Evolutionary conservation across 2,888 invertebrate species (phyloP), one percentile per base, ranked within the genome.

Genomic region (Argyresthia albistria): DNA sequence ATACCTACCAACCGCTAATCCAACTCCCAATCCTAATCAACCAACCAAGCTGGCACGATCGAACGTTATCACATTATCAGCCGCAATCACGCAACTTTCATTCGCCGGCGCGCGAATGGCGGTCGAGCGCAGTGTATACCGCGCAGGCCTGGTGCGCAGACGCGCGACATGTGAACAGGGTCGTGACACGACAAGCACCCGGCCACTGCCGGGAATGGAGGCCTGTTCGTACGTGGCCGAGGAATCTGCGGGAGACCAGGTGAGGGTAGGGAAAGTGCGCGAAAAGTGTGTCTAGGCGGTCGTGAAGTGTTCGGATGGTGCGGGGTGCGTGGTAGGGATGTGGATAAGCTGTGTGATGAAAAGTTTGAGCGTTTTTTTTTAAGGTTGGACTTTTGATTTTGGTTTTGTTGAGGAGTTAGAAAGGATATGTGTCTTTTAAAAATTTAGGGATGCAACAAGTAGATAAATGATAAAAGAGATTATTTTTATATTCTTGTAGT

Each of bases 221-320:
- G 69, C 82, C 80, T 84, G 83, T 74, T 77, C 78, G 70, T 74
- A 78, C 69, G 73, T 76, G 75, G 75, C 77, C 75, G 84, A 84
- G 82, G 82, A 84, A 77, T 77, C 80, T 63, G 76, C 72, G 80
- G 86, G 86, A 73, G 86, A 86, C 82, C 86, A 86, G 86, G 86
- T 86, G 81, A 74, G 61, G 56, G 58, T 58, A 25, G 35, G 25
- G n/a, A n/a, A 46, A 15, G 10, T 11, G n/a, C 46, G 35, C 35
- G 16, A n/a, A 35, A 35, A 8, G 12, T n/a, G 4, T 14, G n/a
- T 47, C 25, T 11, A n/a, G 46, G 35, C 35, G 11, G 25, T 8
- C 11, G n/a, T 35, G 10, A 9, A 12, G 46, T 35, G 16, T 10
- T 15, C 10, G 15, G 8, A 1, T 45, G 10, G 9, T 45, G 14